Conservation (phyloP, 2,888 invertebrate genomes). For the Cheilosia pagana region DNA sequence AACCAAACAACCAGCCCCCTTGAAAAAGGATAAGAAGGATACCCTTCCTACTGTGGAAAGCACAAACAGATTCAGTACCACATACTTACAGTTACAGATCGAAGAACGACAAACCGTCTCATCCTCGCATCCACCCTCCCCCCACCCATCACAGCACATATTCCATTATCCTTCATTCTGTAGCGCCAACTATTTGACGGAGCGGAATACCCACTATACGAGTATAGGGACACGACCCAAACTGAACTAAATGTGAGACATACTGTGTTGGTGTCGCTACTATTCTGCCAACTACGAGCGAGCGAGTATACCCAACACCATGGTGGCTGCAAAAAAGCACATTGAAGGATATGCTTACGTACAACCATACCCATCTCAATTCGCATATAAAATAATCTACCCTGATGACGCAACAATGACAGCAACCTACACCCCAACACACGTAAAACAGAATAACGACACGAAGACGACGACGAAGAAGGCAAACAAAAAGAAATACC, state of each 20-base stretch:
- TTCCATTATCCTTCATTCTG: constrained; percentile 70
- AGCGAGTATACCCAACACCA: constrained; percentile 19
- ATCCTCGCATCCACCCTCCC: neutral
- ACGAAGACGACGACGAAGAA: constrained; percentile 47
- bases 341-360: constrained; percentile 61
- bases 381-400: constrained; percentile 74
- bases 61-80: constrained; percentile 63
- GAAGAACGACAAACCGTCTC: constrained; percentile 62
- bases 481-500: constrained; percentile 26
- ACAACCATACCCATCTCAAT: constrained; percentile 39
- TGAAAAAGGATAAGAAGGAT: constrained; percentile 60
- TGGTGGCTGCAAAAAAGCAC: constrained; percentile 49
- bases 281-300: constrained; percentile 8
- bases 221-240: constrained; percentile 51
- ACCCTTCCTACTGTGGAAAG: constrained; percentile 28
- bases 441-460: constrained; percentile 49
- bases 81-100: constrained; percentile 75
- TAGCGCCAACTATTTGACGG: constrained; percentile 15
- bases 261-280: constrained; percentile 54
- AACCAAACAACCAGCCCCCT: neutral
- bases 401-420: constrained; percentile 75
- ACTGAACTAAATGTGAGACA: constrained; percentile 63
- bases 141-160: constrained; percentile 57
- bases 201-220: constrained; percentile 43
- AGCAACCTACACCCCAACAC: constrained; percentile 62